These are phyloP conservation scores for Trichosurus vulpecula DNA, from an alignment of 2,797 vertebrate species.

Conservation along the genomic window DNA sequence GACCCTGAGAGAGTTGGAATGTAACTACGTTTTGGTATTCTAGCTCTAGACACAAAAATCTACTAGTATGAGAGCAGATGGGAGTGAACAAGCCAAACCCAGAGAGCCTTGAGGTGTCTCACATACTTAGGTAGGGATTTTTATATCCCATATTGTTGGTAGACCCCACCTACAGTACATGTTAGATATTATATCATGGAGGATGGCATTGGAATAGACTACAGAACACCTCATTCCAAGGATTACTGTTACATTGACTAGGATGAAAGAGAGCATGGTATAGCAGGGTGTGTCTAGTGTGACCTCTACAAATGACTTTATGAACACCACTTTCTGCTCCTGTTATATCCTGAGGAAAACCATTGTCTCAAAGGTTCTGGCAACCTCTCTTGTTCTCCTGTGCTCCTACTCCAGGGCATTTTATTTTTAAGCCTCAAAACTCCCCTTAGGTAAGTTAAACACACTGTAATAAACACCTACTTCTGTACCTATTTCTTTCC, in stretches of 20 bases:
- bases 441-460: neutral
- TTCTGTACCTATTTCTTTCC: neutral
- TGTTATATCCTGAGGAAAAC: neutral
- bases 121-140: neutral
- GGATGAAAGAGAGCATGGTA: neutral
- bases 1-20: neutral
- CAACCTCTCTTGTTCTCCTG: neutral
- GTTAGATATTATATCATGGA: neutral
- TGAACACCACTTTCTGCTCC: neutral
- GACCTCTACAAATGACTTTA: neutral
- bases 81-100: neutral
- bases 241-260: neutral
- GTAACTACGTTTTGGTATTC: neutral
- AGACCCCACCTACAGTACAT: neutral
- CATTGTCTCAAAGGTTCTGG: neutral
- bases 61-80: neutral
- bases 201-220: neutral
- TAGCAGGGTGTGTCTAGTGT: neutral
- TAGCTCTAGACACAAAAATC: neutral
- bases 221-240: neutral
- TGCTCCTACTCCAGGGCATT: neutral
- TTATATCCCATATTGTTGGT: neutral
- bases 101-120: neutral
- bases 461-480: neutral
- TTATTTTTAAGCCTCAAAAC: neutral